Percentiles rank a stretch among this genome's conserved stretches.
Evolutionary conservation across 2,797 vertebrate species (phyloP).

Genomic region (Clarias pachynema): DNA sequence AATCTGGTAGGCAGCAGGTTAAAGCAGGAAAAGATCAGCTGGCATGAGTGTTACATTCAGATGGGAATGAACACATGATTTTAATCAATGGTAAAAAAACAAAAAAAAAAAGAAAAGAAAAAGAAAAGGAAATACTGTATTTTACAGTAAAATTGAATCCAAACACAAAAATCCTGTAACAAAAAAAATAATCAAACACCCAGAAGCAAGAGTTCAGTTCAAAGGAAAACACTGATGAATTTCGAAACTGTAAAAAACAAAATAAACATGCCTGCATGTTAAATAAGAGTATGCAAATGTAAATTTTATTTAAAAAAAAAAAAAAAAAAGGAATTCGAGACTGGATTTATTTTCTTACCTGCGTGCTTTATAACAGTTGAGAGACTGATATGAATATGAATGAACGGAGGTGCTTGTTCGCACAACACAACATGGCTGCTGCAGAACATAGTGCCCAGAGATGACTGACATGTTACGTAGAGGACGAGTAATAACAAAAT

Average conservation of each 20-base stretch:
- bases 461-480: background rate
- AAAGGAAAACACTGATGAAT: background rate
- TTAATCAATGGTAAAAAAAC: background rate
- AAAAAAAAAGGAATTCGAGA: background rate
- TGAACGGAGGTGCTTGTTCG: background rate
- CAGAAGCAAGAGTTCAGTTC: background rate
- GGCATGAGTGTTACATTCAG: background rate
- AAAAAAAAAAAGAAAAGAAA: background rate
- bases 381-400: conserved; percentile 31
- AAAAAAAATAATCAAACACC: background rate
- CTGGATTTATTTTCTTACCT: conserved; percentile 11
- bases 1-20: background rate
- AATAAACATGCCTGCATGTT: conserved; percentile 85
- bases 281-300: conserved; percentile 64
- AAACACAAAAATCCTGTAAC: background rate
- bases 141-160: background rate
- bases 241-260: conserved; percentile 31
- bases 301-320: conserved; percentile 51
- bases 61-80: background rate
- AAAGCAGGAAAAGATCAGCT: background rate
- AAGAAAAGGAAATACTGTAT: background rate
- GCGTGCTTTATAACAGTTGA: conserved; percentile 10
- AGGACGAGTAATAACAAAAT: background rate
- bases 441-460: conserved; percentile 1
- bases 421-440: background rate